These are phyloP conservation scores for Empidonax alnorum DNA, from an alignment of 2,113 vertebrate genomes.

Conservation along the genomic window DNA sequence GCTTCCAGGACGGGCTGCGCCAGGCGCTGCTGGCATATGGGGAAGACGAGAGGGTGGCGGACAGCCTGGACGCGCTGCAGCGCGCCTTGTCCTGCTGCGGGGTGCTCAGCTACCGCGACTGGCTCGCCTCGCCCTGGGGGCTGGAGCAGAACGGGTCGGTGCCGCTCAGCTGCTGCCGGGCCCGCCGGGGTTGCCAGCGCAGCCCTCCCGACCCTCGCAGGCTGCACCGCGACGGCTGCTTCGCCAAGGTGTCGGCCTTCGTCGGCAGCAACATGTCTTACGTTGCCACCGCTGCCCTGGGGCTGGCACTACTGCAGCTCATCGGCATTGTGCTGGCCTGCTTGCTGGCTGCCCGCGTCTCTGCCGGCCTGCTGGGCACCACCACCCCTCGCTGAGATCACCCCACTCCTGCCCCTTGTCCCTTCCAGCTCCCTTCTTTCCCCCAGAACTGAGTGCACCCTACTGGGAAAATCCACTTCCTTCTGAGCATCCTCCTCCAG, in stretches of 20 bases:
- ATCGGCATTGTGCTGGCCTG: conserved; percentile 82
- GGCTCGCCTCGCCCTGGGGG: conserved; percentile 84
- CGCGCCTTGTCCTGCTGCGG: conserved; percentile 84
- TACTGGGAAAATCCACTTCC: neutral
- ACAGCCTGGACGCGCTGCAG: conserved; percentile 85
- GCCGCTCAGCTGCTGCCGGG: conserved; percentile 85
- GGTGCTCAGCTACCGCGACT: conserved; percentile 85
- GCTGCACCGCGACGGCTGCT: conserved; percentile 83
- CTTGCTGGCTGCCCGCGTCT: conserved; percentile 75
- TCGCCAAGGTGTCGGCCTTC: conserved; percentile 81
- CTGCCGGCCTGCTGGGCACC: neutral
- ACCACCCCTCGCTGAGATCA: neutral
- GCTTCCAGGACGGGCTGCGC: conserved; percentile 82
- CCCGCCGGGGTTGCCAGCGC: conserved; percentile 79
- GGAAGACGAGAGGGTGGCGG: conserved; percentile 80
- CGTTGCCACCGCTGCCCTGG: conserved; percentile 83
- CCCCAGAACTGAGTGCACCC: neutral
- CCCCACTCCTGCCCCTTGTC: fast-evolving
- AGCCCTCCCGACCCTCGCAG: conserved; percentile 51
- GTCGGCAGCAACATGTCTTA: conserved; percentile 85
- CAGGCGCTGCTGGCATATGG: conserved; percentile 80
- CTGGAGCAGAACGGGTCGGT: conserved; percentile 74
- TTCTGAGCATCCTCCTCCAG: neutral
- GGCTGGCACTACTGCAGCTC: conserved; percentile 81
- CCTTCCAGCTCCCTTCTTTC: neutral